These are phyloP conservation scores for Parelbella ahira DNA, from an alignment of 2,888 invertebrate species.

Conservation along the genomic window DNA sequence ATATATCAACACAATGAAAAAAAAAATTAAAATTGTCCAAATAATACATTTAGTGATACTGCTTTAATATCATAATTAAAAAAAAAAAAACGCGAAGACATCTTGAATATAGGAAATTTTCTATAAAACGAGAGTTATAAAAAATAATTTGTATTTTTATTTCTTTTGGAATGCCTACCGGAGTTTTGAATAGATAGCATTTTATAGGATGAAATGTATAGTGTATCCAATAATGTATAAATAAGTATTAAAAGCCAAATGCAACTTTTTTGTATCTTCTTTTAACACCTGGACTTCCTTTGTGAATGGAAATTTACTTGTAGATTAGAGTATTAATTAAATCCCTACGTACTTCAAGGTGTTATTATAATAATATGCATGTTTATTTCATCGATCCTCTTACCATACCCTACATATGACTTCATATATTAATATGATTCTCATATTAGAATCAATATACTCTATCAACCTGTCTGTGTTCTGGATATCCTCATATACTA, in stretches of 20 bases:
- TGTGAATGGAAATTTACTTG: too few species aligned
- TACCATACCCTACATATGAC: too few species aligned
- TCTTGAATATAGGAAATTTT: constrained; percentile 77
- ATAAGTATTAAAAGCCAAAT: constrained; percentile 81
- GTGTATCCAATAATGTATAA: constrained; percentile 79
- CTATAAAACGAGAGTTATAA: constrained; percentile 73
- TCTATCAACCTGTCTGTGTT: too few species aligned
- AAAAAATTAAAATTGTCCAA: constrained; percentile 72
- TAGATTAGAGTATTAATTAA: too few species aligned
- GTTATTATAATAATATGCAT: too few species aligned
- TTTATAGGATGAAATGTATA: constrained; percentile 81
- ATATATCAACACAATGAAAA: constrained; percentile 64
- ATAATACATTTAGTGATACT: constrained; percentile 78
- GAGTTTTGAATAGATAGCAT: constrained; percentile 80
- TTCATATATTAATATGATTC: too few species aligned
- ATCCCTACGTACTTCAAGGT: too few species aligned
- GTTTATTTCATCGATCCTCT: too few species aligned
- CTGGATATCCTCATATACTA: too few species aligned
- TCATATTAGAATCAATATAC: too few species aligned
- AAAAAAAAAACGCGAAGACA: constrained; percentile 71
- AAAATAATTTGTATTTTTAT: constrained; percentile 72
- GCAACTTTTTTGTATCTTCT: constrained; percentile 48
- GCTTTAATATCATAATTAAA: constrained; percentile 81
- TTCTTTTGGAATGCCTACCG: constrained; percentile 77
- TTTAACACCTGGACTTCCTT: constrained; percentile 15